phyloP scores from a whole-genome alignment of 1,140 invertebrate genomes.

The Micrasema longulum region DNA sequence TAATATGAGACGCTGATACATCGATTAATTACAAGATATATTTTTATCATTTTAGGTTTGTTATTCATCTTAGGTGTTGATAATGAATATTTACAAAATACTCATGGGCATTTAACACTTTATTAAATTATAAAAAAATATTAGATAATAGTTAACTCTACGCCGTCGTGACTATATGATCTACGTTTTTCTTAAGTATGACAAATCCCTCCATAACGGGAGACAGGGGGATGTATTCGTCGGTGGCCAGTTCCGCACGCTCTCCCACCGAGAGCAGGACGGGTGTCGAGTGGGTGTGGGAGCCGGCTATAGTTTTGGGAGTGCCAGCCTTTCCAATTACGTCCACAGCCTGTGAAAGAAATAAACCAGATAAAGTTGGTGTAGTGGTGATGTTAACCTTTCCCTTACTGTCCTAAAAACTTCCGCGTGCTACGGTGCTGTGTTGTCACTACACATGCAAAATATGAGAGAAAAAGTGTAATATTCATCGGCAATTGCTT shows the following conservation, averaged over 20 bases:
- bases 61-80: conserved; percentile 4
- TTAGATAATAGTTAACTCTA: conserved; percentile 16
- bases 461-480: too few species aligned
- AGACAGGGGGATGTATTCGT: conserved; percentile 95
- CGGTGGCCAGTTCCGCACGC: conserved; percentile 96
- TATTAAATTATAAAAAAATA: conserved; percentile 37
- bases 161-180: conserved; percentile 56
- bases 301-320: conserved; percentile 99
- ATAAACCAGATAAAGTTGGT: neutral
- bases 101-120: conserved; percentile 8
- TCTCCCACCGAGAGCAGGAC: conserved; percentile 97
- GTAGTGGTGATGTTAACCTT: too few species aligned
- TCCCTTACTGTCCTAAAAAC: too few species aligned
- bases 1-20: conserved; percentile 25
- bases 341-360: conserved; percentile 87
- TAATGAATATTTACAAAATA: conserved; percentile 6
- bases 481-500: too few species aligned
- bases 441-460: too few species aligned
- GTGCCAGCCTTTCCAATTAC: conserved; percentile 99
- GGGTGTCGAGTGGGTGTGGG: conserved; percentile 99
- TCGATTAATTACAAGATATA: neutral
- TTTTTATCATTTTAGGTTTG: neutral
- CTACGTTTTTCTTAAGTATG: conserved; percentile 93
- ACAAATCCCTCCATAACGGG: conserved; percentile 99
- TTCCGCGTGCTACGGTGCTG: too few species aligned